A percentile compares a stretch with the other conserved stretches of the same genome.
phyloP scores from a whole-genome alignment of 1,140 invertebrate species.

The Drepana arcuata region DNA sequence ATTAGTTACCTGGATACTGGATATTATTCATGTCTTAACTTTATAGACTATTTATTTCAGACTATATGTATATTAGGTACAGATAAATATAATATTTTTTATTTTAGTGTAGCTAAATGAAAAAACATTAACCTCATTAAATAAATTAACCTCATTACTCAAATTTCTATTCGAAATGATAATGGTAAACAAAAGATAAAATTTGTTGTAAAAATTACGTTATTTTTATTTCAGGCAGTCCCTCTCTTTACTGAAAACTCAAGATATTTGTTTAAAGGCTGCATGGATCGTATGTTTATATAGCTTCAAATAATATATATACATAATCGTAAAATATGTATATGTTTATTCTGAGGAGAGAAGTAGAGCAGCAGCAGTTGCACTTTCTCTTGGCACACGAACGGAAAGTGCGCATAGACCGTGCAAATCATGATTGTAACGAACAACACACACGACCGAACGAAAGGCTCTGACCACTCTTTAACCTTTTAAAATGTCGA shows the following conservation, averaged over 20 bases:
- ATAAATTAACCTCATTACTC: neutral
- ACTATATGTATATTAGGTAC: too few species aligned
- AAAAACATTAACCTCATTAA: neutral
- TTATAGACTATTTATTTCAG: neutral
- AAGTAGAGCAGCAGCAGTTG: slow-evolving; percentile 49
- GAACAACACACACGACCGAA: slow-evolving; percentile 6
- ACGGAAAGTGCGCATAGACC: slow-evolving; percentile 33
- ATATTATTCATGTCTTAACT: neutral
- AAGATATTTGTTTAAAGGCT: neutral
- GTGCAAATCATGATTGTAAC: slow-evolving; percentile 26
- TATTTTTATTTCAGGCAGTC: neutral
- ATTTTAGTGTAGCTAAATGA: neutral
- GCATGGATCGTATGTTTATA: neutral
- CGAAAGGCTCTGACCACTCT: too few species aligned
- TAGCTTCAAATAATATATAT: too few species aligned
- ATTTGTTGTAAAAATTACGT: neutral
- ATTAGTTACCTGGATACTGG: slow-evolving; percentile 4
- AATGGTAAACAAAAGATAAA: neutral
- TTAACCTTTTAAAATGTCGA: slow-evolving; percentile 16
- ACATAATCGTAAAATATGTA: too few species aligned
- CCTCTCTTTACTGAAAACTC: neutral
- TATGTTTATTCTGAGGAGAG: slow-evolving; percentile 32
- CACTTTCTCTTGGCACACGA: slow-evolving; percentile 52
- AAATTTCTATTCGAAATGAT: neutral
- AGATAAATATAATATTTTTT: too few species aligned